Evolutionary conservation across 2,888 invertebrate genomes (phyloP), one percentile per base, ranked within the genome.

Genomic region (Nemotelus nigrinus): DNA sequence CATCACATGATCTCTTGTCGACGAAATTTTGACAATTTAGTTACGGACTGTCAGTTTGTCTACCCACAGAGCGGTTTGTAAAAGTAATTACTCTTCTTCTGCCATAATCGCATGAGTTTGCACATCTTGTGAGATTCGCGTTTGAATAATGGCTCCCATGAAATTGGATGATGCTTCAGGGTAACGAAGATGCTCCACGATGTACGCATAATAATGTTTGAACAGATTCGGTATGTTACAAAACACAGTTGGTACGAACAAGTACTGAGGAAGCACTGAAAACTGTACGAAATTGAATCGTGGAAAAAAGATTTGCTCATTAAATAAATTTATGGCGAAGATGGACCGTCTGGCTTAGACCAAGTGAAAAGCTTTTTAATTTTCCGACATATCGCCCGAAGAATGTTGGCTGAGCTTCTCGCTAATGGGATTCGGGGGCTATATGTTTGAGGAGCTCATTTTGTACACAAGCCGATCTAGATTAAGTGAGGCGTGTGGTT

Each of bases 101-200:
- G 53, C 55, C 70, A 70, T 50, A 70, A 53, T 70, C 70, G 53
- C 70, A 70, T 70, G 70, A 70, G 70, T 70, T 53, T 70, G 70
- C 70, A 70, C 55, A 70, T 70, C 55, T 70, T 70, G 53, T 70
- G 70, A 70, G 53, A 70, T n/a, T 70, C 70, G 44, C 7, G 43
- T 55, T 70, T 70, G 53, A 70, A 70, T 70, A 70, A 70, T 70
- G 70, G 53, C 70, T 70, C 70, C 70, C 70, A 70, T 70, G 70
- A 70, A 70, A 70, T 70, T 55, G 43, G 53, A 70, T 70, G 63
- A 63, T n/a, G 70, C 70, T 70, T n/a, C 47, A 25, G 43, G 2
- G 70, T 5, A 53, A n/a, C 43, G 47, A 70, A 53, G 70, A 70
- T 70, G 53, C 70, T 48, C 53, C 7, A 8, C 6, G 53, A 10